These are phyloP conservation scores for Caenorhabditis inopinata DNA, from an alignment of 1,140 invertebrate species.

Conservation along the genomic window DNA sequence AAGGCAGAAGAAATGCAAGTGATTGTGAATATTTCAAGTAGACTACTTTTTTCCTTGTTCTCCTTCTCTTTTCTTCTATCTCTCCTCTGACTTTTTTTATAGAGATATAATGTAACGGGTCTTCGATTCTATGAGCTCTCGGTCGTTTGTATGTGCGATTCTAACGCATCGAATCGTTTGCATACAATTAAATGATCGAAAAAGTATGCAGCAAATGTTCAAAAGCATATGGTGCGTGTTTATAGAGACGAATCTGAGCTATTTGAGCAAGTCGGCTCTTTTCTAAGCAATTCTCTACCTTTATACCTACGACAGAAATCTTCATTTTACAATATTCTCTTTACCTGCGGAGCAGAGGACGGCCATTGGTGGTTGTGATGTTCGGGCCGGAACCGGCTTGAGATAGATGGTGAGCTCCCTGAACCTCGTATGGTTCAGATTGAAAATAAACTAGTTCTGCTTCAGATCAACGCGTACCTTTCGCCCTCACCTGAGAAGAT, in stretches of 20 bases:
- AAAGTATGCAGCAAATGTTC: slow-evolving; percentile 24
- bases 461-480: slow-evolving; percentile 25
- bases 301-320: neutral
- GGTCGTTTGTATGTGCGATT: neutral
- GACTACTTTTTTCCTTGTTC: neutral
- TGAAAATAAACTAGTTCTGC: neutral
- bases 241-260: neutral
- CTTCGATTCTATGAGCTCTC: neutral
- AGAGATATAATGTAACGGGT: slow-evolving; percentile 21
- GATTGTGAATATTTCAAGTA: slow-evolving; percentile 30
- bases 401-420: neutral
- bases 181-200: slow-evolving; percentile 1
- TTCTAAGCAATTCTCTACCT: neutral
- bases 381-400: slow-evolving; percentile 44
- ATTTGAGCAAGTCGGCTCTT: neutral
- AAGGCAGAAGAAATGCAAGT: neutral
- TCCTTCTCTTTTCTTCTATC: neutral
- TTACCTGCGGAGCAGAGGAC: slow-evolving; percentile 50
- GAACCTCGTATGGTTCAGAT: neutral
- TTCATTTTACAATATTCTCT: neutral
- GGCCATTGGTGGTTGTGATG: slow-evolving; percentile 53
- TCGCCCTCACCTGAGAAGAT: slow-evolving; percentile 42
- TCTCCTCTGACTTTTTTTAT: neutral
- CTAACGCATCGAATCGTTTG: neutral
- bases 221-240: slow-evolving; percentile 21